phyloP scores from a whole-genome alignment of 2,888 invertebrate species.

The Thyatira batis region DNA sequence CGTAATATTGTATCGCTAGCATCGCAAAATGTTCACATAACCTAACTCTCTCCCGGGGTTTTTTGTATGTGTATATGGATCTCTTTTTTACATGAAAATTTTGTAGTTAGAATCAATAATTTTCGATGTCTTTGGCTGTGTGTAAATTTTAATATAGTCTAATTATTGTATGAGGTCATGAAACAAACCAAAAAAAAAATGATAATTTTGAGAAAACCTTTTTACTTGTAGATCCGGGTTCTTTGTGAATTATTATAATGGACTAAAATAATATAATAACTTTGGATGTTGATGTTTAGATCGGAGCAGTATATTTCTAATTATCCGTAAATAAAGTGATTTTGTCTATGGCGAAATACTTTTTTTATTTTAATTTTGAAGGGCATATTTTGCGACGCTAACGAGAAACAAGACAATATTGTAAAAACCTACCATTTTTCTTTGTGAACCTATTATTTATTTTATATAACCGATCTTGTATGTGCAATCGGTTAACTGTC shows the following conservation, averaged over 20 bases:
- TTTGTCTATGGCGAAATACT: constrained; percentile 64
- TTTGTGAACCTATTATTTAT: constrained; percentile 35
- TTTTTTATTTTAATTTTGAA: constrained; percentile 52
- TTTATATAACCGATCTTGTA: neutral
- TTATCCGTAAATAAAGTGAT: constrained; percentile 77
- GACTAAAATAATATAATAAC: constrained; percentile 54
- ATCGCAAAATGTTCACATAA: constrained; percentile 83
- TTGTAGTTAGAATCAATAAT: constrained; percentile 74
- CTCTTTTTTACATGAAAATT: constrained; percentile 60
- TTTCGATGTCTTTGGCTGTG: constrained; percentile 81
- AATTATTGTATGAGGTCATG: constrained; percentile 45
- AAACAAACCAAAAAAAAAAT: constrained; percentile 36
- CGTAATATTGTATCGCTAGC: constrained; percentile 66
- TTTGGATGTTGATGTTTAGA: constrained; percentile 78
- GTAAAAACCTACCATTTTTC: constrained; percentile 74
- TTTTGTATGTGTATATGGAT: constrained; percentile 59
- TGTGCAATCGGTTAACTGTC: neutral
- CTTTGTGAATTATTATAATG: constrained; percentile 61
- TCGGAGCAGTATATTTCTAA: constrained; percentile 71
- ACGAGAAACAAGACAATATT: constrained; percentile 35
- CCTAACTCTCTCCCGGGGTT: constrained; percentile 61
- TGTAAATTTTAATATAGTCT: constrained; percentile 73
- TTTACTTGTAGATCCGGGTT: constrained; percentile 65
- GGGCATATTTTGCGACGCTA: constrained; percentile 67
- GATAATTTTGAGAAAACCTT: constrained; percentile 77